Evolutionary conservation across 2,797 vertebrate species (phyloP), one percentile per base, ranked within the genome.

Genomic region (Ficedula albicollis): DNA sequence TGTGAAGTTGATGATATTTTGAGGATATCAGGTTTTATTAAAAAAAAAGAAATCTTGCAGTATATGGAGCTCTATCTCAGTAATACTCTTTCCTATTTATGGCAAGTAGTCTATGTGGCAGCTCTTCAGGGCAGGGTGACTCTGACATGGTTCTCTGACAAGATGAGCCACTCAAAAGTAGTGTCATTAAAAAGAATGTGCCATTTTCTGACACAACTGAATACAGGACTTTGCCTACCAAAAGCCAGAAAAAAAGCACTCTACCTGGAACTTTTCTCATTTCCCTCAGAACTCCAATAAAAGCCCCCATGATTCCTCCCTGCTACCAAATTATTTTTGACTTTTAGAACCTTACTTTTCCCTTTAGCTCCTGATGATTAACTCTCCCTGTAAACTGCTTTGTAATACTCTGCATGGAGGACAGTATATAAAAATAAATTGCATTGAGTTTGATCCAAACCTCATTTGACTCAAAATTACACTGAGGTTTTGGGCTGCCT

Each of bases 381-480:
- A 95, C 90, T 90, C 48, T 94, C 90, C 67, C 58, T 89, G 64
- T 90, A 96, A 95, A 96, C 72, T 80, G 78, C 85, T 95, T 93
- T 89, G 94, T 89, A 84, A 85, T 90, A 75, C 38, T 89, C 87
- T 93, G 87, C 75, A 77, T 93, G 81, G 87, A 97, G 75, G 81
- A 91, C 69, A 89, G 72, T 86, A 93, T 81, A 93, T 94, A 94
- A 94, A 97, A 91, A 90, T 79, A 94, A 92, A 94, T 90, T 89
- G 87, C 76, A 90, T 51, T 95, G 92, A 96, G 69, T 76, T 94
- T 94, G 80, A 88, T 93, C 89, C 95, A 97, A 92, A 93, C 76
- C 82, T 92, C 70, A 94, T 96, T 97, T 84, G 84, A 94, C 49
- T 96, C 76, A 85, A 96, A 97, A 97, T 89, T 96, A 86, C 77